Evolutionary conservation across 2,113 vertebrate genomes (phyloP).

Genomic region (Toxotes chatareus): DNA sequence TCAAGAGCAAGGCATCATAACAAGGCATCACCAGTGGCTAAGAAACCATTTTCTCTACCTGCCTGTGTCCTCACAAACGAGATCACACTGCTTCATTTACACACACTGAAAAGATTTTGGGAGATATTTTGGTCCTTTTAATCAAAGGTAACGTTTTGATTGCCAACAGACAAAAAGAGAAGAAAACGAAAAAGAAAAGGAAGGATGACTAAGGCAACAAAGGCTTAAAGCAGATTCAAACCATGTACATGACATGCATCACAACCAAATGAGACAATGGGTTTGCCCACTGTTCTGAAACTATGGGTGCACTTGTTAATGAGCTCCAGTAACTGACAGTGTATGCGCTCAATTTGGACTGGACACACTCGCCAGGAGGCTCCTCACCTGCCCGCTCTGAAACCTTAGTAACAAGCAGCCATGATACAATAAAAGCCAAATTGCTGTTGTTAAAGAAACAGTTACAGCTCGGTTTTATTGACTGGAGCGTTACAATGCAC

Average conservation of each 20-base stretch:
- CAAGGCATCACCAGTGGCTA: conserved; percentile 1
- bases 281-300: conserved; percentile 12
- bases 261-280: conserved; percentile 21
- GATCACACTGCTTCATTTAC: background rate
- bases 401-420: conserved; percentile 16
- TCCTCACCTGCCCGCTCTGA: conserved; percentile 8
- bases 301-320: conserved; percentile 12
- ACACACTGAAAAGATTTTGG: background rate
- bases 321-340: conserved; percentile 17
- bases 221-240: background rate
- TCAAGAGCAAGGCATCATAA: conserved; percentile 9
- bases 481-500: background rate
- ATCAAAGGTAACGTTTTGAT: background rate
- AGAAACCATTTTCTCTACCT: background rate
- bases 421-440: conserved; percentile 21
- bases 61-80: background rate
- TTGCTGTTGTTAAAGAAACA: conserved; percentile 7
- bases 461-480: conserved; percentile 14
- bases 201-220: background rate
- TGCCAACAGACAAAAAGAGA: background rate
- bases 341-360: conserved; percentile 3
- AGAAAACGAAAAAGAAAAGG: background rate
- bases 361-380: conserved; percentile 16
- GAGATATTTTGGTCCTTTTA: background rate
- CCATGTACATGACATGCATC: background rate